Evolutionary conservation across 2,888 invertebrate species (phyloP).

Genomic region (Vesta saturnalis): DNA sequence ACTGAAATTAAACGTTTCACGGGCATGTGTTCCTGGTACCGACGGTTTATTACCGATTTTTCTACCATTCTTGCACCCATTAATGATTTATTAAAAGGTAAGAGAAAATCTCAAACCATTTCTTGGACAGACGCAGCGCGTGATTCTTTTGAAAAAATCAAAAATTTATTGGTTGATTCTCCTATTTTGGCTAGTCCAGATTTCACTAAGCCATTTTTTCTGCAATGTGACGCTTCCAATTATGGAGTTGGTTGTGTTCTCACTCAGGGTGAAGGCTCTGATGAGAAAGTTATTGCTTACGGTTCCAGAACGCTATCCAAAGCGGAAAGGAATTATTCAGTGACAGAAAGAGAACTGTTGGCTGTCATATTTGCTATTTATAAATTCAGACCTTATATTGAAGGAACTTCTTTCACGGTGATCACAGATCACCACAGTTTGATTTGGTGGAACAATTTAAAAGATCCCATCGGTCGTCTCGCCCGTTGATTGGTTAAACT

Average conservation of each 20-base stretch:
- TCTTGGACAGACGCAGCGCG: neutral
- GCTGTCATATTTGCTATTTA: constrained; percentile 1
- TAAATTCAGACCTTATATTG: constrained; percentile 2
- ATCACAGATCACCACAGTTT: neutral
- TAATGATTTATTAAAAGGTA: neutral
- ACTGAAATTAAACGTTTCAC: constrained; percentile 23
- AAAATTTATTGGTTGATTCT: too few relatives aligned
- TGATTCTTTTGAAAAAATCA: too few relatives aligned
- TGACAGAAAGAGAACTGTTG: neutral
- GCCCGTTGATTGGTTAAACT: neutral
- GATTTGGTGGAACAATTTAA: neutral
- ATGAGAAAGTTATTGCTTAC: constrained; percentile 20
- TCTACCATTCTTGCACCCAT: neutral
- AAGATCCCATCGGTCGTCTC: neutral
- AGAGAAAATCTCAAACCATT: neutral
- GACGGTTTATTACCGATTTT: neutral
- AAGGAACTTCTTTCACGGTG: neutral
- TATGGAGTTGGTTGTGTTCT: neutral
- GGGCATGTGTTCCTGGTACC: neutral
- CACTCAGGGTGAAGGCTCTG: neutral
- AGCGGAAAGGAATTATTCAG: constrained; percentile 25
- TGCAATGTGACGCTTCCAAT: neutral
- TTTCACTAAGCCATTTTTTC: too few relatives aligned
- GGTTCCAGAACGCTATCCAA: constrained; percentile 11
- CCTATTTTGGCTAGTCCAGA: too few relatives aligned